These are phyloP conservation scores for Halictus quadricinctus DNA, from an alignment of 2,888 invertebrate species.

Conservation along the genomic window DNA sequence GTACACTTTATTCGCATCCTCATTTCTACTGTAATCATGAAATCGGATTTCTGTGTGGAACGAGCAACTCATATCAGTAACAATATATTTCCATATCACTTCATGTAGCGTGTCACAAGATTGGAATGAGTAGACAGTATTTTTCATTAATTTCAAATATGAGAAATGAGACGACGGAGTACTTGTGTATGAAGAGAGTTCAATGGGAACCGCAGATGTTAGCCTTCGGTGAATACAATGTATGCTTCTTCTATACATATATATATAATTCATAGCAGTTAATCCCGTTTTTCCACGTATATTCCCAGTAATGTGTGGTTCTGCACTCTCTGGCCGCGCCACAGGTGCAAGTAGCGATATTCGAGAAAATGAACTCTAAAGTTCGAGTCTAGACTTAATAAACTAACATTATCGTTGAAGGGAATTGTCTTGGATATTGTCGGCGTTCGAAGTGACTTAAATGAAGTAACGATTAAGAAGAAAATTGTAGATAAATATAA, in stretches of 20 bases:
- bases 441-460: constrained; percentile 47
- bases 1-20: not conserved
- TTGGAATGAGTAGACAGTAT: not conserved
- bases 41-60: not conserved
- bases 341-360: constrained; percentile 19
- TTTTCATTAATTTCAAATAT: not conserved
- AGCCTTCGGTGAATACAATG: not conserved
- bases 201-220: not conserved
- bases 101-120: not conserved
- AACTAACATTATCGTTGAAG: constrained; percentile 23
- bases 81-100: constrained; percentile 27
- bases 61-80: constrained; percentile 17
- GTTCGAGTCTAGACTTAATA: constrained; percentile 22
- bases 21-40: not conserved
- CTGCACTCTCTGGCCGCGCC: constrained; percentile 30
- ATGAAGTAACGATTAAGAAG: constrained; percentile 28
- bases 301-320: constrained; percentile 8
- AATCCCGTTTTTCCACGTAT: constrained; percentile 4
- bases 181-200: not conserved
- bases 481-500: constrained; percentile 21
- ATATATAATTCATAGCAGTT: constrained; percentile 3
- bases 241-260: constrained; percentile 10
- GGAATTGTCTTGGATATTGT: constrained; percentile 36
- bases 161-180: not conserved
- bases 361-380: constrained; percentile 17